Base-by-base conservation (phyloP, 35 echinoderm and acorn worm genomes). In the Amphiura filiformis region DNA sequence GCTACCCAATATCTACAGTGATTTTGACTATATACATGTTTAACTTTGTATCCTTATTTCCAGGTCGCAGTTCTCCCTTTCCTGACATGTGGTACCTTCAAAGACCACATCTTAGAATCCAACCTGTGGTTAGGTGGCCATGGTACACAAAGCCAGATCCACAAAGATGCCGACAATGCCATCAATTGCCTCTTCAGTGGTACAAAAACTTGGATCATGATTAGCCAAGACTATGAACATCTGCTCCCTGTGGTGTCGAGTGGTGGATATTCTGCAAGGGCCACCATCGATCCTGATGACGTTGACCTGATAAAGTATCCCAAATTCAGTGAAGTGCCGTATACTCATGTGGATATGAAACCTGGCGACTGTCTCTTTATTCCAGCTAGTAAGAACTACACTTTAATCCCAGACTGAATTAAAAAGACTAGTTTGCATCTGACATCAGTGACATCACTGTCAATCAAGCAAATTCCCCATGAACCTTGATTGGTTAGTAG, bases 331-430 rank as follows among this genome's bases (percentile, higher is more conserved):
- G 76, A 95, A 34, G 96, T 99, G 28, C 86, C 86, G 32, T 99
- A 90, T 90, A 65, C 75, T 75, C 91, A 93, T 78, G 92, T 80
- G 23, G 92, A 99, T 78, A 81, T 99, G 86, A 92, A 87, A 7
- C 90, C 96, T 76, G 96, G 96, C 30, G 96, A 99, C 77, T 99
- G 96, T 57, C 84, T 99, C 0, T 99, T 87, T 78, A 47, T 99
- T 36, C 96, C 96, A 38, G 83, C 77, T 31, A 90, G 96, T 99
- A 81, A 94, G 79, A 80, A 1, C 39, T 0, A 13, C n/a, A n/a
- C n/a, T n/a, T n/a, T n/a, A n/a, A n/a, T n/a, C n/a, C 28, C 32
- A 30, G 17, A 52, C 22, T 76, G 70, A 22, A 1, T n/a, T 31
- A n/a, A n/a, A n/a, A n/a, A n/a, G n/a, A n/a, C n/a, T n/a, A n/a